These are phyloP conservation scores for Alsophila aescularia DNA, from an alignment of 2,888 invertebrate genomes.

Conservation along the genomic window DNA sequence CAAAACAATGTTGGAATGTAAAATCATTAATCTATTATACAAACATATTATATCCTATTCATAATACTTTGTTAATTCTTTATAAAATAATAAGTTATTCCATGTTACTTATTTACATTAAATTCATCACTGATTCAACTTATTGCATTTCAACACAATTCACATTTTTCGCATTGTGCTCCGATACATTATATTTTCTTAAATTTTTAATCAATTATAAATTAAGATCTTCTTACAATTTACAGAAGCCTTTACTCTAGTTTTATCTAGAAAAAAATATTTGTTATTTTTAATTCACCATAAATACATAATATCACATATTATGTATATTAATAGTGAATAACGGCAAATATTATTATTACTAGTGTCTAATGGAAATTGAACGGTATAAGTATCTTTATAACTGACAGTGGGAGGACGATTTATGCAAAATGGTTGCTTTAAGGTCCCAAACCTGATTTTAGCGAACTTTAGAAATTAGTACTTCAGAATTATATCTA, in stretches of 20 bases:
- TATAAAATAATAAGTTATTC: slow-evolving; percentile 25
- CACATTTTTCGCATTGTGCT: slow-evolving; percentile 17
- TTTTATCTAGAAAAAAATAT: slow-evolving; percentile 8
- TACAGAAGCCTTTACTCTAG: slow-evolving; percentile 9
- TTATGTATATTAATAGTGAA: too few species aligned
- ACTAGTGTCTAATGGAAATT: too few species aligned
- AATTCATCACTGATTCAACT: slow-evolving; percentile 18
- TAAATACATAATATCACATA: too few species aligned
- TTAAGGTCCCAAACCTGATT: too few species aligned
- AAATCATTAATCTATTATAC: background rate
- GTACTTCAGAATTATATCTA: too few species aligned
- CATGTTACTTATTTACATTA: slow-evolving; percentile 30
- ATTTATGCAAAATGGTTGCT: too few species aligned
- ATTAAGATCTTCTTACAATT: background rate
- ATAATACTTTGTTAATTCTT: slow-evolving; percentile 31
- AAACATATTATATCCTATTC: slow-evolving; percentile 26
- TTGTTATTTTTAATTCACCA: background rate
- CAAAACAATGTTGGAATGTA: slow-evolving; percentile 24
- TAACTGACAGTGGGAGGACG: too few species aligned
- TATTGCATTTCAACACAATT: slow-evolving; percentile 23
- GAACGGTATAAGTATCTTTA: too few species aligned
- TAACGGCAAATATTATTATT: too few species aligned
- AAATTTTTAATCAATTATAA: background rate
- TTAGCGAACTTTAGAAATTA: too few species aligned
- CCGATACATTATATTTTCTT: background rate